These are phyloP conservation scores for Galago senegalensis DNA, from an alignment of 2,797 vertebrate genomes.

Conservation along the genomic window DNA sequence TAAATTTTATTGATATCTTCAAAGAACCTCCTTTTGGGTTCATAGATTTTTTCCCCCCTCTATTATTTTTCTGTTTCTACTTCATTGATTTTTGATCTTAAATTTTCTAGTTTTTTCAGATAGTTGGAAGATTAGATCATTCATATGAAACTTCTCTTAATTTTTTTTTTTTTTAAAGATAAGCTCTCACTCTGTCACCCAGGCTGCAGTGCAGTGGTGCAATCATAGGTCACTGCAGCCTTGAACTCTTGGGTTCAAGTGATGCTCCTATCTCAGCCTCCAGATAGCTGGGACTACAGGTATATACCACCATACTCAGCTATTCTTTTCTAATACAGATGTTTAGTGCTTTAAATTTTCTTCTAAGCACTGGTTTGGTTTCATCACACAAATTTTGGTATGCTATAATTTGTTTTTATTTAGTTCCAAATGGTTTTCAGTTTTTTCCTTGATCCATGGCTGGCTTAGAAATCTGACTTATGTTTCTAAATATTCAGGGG, in stretches of 20 bases:
- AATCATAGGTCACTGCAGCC: too few species aligned
- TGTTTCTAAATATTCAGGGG: neutral
- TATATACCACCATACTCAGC: too few species aligned
- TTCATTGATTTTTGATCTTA: neutral
- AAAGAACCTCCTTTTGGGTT: conserved; percentile 3
- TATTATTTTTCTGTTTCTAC: conserved; percentile 25
- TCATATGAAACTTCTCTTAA: neutral
- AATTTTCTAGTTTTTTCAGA: neutral
- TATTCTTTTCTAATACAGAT: neutral
- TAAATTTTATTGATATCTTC: neutral
- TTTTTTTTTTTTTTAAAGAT: too few species aligned
- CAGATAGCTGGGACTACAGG: too few species aligned
- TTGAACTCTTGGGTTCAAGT: too few species aligned
- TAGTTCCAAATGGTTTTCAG: neutral
- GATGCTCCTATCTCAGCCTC: too few species aligned
- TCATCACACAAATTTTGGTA: neutral
- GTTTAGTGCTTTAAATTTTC: too few species aligned
- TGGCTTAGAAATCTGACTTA: neutral
- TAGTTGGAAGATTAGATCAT: neutral
- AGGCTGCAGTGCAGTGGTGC: too few species aligned
- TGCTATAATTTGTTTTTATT: neutral
- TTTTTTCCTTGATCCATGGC: neutral
- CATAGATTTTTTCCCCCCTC: neutral
- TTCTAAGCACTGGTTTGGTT: neutral
- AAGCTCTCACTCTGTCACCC: too few species aligned